A percentile compares a stretch with the other conserved stretches of the same genome.
phyloP scores from a whole-genome alignment of 2,797 vertebrate species.

The Echiichthys vipera region DNA sequence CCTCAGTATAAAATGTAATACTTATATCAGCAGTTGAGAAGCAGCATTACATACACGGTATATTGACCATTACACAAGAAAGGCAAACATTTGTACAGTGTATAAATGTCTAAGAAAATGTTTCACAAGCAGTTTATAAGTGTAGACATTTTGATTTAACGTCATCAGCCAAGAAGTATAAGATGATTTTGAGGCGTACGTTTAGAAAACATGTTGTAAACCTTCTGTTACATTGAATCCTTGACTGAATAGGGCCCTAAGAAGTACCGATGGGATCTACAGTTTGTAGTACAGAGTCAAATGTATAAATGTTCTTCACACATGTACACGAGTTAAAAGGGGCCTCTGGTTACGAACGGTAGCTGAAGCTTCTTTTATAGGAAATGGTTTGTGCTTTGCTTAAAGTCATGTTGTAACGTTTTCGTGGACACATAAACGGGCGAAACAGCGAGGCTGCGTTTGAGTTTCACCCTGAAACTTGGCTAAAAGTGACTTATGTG shows the following conservation, averaged over 20 bases:
- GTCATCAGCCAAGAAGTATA: conserved; percentile 45
- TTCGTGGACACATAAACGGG: conserved; percentile 15
- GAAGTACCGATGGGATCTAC: conserved; percentile 32
- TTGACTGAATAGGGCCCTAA: conserved; percentile 68
- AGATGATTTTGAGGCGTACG: conserved; percentile 59
- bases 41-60: conserved; percentile 71
- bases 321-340: conserved; percentile 35
- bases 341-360: conserved; percentile 24
- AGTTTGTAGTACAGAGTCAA: conserved; percentile 27
- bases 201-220: conserved; percentile 71
- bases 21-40: conserved; percentile 68
- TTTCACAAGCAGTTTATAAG: conserved; percentile 64
- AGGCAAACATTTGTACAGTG: conserved; percentile 72
- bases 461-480: conserved; percentile 27
- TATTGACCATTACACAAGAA: conserved; percentile 65
- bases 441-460: conserved; percentile 30
- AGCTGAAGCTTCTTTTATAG: conserved; percentile 34
- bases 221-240: conserved; percentile 40
- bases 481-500: conserved; percentile 73
- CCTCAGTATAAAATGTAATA: conserved; percentile 78
- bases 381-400: conserved; percentile 73
- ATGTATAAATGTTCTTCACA: conserved; percentile 49
- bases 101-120: conserved; percentile 70
- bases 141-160: conserved; percentile 40
- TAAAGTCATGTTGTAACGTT: conserved; percentile 28